These are phyloP conservation scores for Harpalus rufipes DNA, from an alignment of 2,888 invertebrate genomes.

Conservation along the genomic window DNA sequence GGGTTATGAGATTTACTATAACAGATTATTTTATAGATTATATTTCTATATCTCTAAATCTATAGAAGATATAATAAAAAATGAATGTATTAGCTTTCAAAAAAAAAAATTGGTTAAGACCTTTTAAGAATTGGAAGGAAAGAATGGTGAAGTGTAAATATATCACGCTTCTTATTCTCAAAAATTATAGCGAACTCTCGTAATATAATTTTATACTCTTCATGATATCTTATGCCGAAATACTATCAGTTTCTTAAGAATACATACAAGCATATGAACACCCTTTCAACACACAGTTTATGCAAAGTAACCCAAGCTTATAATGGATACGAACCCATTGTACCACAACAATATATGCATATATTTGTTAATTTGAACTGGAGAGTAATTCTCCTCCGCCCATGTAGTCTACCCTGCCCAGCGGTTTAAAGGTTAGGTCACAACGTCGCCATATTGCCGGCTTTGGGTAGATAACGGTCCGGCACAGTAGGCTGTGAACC, in stretches of 20 bases:
- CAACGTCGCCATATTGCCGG: conserved; percentile 57
- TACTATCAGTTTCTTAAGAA: neutral
- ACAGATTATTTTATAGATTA: too few species aligned
- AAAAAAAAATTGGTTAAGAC: too few species aligned
- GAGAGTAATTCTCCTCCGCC: neutral
- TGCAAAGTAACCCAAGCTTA: neutral
- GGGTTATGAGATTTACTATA: too few species aligned
- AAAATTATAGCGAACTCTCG: too few species aligned
- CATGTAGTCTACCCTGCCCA: neutral
- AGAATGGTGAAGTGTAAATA: too few species aligned
- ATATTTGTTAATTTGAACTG: neutral
- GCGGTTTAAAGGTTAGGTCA: conserved; percentile 61
- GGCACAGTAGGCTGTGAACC: conserved; percentile 45
- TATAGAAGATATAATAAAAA: too few species aligned
- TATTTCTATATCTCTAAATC: too few species aligned
- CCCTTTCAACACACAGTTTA: neutral
- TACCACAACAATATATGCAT: neutral
- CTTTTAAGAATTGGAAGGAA: too few species aligned
- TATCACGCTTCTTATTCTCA: too few species aligned
- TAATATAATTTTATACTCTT: neutral
- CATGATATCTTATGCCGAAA: neutral
- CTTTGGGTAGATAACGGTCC: conserved; percentile 39
- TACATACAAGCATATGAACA: neutral
- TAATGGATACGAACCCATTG: neutral
- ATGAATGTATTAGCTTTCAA: too few species aligned